Evolutionary conservation across 2,113 vertebrate genomes (phyloP), one percentile per base, ranked within the genome.

Genomic region (Noctilio leporinus): DNA sequence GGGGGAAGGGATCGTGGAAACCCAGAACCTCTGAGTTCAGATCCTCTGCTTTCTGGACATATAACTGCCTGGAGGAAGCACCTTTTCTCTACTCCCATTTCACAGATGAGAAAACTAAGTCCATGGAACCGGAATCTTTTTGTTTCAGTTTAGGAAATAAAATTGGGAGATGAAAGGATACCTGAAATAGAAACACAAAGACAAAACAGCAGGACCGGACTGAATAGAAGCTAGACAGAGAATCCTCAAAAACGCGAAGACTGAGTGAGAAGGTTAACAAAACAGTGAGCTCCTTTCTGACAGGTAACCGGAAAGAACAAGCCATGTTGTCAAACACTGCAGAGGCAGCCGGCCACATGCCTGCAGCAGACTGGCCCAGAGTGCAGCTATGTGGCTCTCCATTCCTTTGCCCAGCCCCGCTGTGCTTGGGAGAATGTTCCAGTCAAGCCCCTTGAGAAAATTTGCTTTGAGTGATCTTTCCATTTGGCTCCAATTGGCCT

Each of bases 221-320:
- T 5, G 20, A 91, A 97, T 4, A 82, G 93, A 91, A 91, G 86
- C 22, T 51, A 90, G 82, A 43, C 88, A 78, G 92, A 93, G 95
- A 35, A 15, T 75, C 82, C 40, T 85, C 11, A 43, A 95, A 45
- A 55, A 57, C 24, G 62, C 0, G n/a, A 65, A 43, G 91, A 57
- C 30, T 96, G 75, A 73, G 93, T 96, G 86, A 73, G 92, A 97
- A 97, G 86, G 92, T 97, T 97, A 98, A 65, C 93, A 91, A 97
- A 98, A 97, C 65, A 96, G 96, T 97, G 97, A 94, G 83, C 89
- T 98, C 96, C 62, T 53, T 86, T 77, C 75, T 73, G 83, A 53
- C 64, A 94, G 91, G 67, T 90, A 95, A 96, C 76, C 69, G 30
- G 90, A 96, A 92, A 96, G 91, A 26, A 53, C 93, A 40, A 82